Conservation (phyloP, 2,888 invertebrate genomes). For the Synanthedon tipuliformis region DNA sequence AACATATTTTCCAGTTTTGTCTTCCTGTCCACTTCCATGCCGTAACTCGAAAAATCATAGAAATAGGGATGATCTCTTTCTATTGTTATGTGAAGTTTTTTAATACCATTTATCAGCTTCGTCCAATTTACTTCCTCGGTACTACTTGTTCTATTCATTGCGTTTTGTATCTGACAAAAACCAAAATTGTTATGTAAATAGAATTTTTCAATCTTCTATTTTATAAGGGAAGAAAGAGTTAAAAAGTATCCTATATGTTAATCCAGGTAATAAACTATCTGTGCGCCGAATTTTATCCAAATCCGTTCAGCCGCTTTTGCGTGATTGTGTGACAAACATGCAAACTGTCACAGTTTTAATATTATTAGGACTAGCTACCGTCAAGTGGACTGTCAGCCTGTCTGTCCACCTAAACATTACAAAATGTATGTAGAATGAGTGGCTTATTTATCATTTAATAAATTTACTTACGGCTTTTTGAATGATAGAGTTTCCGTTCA, state of each 20-base stretch:
- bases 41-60: constrained; percentile 39
- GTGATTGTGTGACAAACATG: too few species aligned
- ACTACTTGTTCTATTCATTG: constrained; percentile 23
- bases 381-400: too few species aligned
- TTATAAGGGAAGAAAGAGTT: too few species aligned
- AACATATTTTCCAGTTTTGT: constrained; percentile 16
- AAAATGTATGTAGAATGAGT: too few species aligned
- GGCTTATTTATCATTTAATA: neutral
- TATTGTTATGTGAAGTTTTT: constrained; percentile 35
- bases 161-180: constrained; percentile 23
- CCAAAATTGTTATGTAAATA: neutral
- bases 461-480: constrained; percentile 42
- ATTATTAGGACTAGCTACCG: too few species aligned
- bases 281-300: too few species aligned
- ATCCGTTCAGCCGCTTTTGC: too few species aligned
- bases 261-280: too few species aligned
- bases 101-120: constrained; percentile 36
- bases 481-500: constrained; percentile 33
- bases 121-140: constrained; percentile 41
- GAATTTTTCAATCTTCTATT: too few species aligned
- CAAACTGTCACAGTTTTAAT: too few species aligned
- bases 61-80: constrained; percentile 46
- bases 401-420: too few species aligned
- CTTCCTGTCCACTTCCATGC: constrained; percentile 28
- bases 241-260: too few species aligned